Evolutionary conservation across 2,888 invertebrate species (phyloP), one percentile per base, ranked within the genome.

Genomic region (Neoitamus cyanurus): DNA sequence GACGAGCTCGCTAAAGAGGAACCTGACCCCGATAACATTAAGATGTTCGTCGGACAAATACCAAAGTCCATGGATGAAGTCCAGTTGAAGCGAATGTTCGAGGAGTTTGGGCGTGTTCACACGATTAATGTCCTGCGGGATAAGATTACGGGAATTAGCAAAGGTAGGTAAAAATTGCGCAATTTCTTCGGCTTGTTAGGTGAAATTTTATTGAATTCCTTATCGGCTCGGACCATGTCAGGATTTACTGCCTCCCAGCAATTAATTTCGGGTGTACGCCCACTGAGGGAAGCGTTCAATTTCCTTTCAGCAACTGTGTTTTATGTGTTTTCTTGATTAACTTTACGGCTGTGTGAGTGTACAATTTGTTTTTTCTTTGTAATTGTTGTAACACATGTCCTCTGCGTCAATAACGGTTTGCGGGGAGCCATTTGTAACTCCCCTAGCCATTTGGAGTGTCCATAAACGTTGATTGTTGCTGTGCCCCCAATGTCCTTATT

Each of bases 21-120:
- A 92, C 99, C 99, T 7, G 99, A 99, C 92, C 95, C 97, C 34
- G 99, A 99, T 92, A 97, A 97, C 90, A 99, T 99, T 90, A 99
- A 94, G 93, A 99, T 99, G 99, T 99, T 99, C 92, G 99, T 99
- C 85, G 97, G 97, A 34, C 97, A 98, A 92, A 97, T 99, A 88
- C 99, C 99, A 70, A 94, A 98, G 86, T 95, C 96, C 88, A 98
- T 99, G 98, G 97, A 97, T 92, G 99, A 99, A 92, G 95, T 95
- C 89, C 98, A 99, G 90, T 94, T 99, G 84, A 94, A 96, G 88
- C 94, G 94, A 90, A 95, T 99, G 94, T 99, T 99, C 92, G 98
- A 99, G 91, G 97, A 97, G 92, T 99, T 96, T 90, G 99, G 99
- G 37, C 94, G 97, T 83, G 98, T 99, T 86, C 97, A 97, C 92